A percentile compares a stretch with the other conserved stretches of the same genome.
phyloP scores from a whole-genome alignment of 2,888 invertebrate genomes.

The Platycnemis pennipes region DNA sequence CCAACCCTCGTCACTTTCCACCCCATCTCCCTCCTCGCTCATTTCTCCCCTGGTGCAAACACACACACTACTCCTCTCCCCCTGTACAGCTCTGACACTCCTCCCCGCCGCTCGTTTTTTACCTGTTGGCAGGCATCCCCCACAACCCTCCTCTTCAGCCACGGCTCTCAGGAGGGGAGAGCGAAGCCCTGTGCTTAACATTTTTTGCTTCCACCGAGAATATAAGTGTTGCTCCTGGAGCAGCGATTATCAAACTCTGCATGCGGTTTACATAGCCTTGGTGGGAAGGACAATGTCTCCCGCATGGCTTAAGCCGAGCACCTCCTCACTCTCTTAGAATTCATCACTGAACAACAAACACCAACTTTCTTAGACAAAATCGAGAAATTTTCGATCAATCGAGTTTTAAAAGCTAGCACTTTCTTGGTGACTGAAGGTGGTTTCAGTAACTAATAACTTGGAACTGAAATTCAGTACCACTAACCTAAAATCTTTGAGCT shows the following conservation, averaged over 20 bases:
- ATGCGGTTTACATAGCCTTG: background rate
- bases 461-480: too few relatives aligned
- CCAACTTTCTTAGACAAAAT: too few relatives aligned
- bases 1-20: conserved; percentile 32
- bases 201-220: background rate
- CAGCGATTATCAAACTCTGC: background rate
- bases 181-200: background rate
- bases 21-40: background rate
- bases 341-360: too few relatives aligned
- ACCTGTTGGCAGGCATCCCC: background rate
- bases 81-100: background rate
- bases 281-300: background rate
- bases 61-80: background rate
- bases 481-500: too few relatives aligned
- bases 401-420: too few relatives aligned
- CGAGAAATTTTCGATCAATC: too few relatives aligned
- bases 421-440: too few relatives aligned
- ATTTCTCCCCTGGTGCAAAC: background rate
- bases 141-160: background rate
- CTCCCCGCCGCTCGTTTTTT: background rate
- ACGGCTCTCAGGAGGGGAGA: background rate
- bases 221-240: background rate
- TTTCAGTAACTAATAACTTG: too few relatives aligned
- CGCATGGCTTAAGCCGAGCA: background rate
- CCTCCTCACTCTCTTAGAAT: too few relatives aligned